Conservation (phyloP, 2,113 vertebrate species). For the Heterotis niloticus region DNA sequence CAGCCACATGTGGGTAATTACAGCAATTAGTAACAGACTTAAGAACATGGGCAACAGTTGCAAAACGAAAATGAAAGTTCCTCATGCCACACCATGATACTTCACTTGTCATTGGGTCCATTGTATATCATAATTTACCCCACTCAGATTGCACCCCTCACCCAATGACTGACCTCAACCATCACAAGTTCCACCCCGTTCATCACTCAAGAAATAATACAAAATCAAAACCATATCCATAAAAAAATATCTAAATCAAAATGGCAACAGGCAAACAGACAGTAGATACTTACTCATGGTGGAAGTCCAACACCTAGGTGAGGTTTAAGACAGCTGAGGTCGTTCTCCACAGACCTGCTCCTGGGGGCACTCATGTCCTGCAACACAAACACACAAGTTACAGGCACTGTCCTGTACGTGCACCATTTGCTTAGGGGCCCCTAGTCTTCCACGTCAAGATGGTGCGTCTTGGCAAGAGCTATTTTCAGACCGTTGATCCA, state of each 20-base stretch:
- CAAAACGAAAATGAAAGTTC: background rate
- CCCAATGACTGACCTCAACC: background rate
- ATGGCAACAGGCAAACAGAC: background rate
- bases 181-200: too few relatives aligned
- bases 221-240: background rate
- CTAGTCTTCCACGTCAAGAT: too few relatives aligned
- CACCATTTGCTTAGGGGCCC: too few relatives aligned
- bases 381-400: background rate
- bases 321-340: conserved; percentile 6
- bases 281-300: conserved; percentile 25
- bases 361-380: conserved; percentile 26
- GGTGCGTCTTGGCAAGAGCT: too few relatives aligned
- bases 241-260: background rate
- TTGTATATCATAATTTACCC: too few relatives aligned
- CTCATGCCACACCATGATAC: background rate
- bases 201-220: background rate
- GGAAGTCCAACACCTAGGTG: conserved; percentile 16
- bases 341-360: conserved; percentile 1
- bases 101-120: background rate
- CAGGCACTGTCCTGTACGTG: background rate
- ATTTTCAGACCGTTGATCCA: background rate
- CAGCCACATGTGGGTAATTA: background rate
- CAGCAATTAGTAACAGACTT: conserved; percentile 1
- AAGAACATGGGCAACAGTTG: conserved; percentile 1
- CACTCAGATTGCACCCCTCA: background rate